These are phyloP conservation scores for Chrysotoxum bicinctum DNA, from an alignment of 2,888 invertebrate species.

Conservation along the genomic window DNA sequence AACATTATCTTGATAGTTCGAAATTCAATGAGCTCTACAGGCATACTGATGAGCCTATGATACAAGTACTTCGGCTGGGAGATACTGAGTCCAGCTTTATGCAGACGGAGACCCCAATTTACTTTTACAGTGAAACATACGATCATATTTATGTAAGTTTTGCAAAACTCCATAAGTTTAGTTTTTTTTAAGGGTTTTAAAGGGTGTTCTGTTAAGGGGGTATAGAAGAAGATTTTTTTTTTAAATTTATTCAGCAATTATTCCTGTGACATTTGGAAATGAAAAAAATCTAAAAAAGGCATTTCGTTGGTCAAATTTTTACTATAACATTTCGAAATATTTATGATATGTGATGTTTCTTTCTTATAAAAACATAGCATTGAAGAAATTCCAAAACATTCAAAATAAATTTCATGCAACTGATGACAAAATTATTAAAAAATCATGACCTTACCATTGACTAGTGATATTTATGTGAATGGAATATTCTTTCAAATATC, in stretches of 20 bases:
- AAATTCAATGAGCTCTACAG: slow-evolving; percentile 78
- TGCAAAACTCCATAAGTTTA: not conserved
- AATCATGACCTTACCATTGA: too few relatives aligned
- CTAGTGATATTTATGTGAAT: too few relatives aligned
- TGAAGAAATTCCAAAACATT: too few relatives aligned
- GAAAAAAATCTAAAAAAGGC: too few relatives aligned
- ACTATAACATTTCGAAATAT: too few relatives aligned
- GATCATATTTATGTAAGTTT: slow-evolving; percentile 91
- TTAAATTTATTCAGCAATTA: not conserved
- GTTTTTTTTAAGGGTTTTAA: not conserved
- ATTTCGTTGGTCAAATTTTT: too few relatives aligned
- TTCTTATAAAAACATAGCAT: too few relatives aligned
- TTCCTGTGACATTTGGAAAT: not conserved
- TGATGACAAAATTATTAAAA: too few relatives aligned
- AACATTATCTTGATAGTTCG: slow-evolving; percentile 77
- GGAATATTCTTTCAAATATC: too few relatives aligned
- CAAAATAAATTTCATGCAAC: too few relatives aligned
- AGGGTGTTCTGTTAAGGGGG: not conserved
- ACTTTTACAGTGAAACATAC: slow-evolving; percentile 90
- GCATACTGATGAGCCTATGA: slow-evolving; percentile 73
- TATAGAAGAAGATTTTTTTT: not conserved
- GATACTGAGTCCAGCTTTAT: slow-evolving; percentile 78
- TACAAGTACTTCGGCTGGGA: slow-evolving; percentile 77
- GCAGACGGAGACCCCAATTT: slow-evolving; percentile 84
- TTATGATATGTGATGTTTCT: too few relatives aligned